Percentiles rank a stretch among this genome's conserved stretches.
phyloP scores from a whole-genome alignment of 2,113 vertebrate genomes.

The Oncorhynchus nerka region DNA sequence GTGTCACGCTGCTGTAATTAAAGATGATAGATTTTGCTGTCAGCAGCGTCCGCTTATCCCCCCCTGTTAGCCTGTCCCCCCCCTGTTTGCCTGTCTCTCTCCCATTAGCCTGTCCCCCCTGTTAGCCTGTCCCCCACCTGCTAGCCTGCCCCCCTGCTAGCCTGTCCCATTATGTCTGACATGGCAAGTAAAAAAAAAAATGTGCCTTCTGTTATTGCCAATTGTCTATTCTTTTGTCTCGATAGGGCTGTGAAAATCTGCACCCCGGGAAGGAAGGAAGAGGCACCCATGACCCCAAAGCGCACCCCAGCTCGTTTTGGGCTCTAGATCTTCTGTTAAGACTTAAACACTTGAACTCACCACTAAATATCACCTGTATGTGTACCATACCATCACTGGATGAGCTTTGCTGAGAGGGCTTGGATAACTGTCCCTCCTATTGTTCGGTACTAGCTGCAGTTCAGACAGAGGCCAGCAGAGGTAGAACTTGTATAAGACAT shows the following conservation, averaged over 20 bases:
- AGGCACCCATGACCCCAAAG: constrained; percentile 88
- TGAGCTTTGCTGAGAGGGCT: neutral
- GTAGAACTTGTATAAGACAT: constrained; percentile 79
- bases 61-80: too few species aligned
- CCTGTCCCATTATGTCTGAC: too few species aligned
- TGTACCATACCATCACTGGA: neutral
- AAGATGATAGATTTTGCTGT: constrained; percentile 77
- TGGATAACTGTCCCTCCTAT: neutral
- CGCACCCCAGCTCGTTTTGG: constrained; percentile 92
- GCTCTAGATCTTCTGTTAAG: constrained; percentile 66
- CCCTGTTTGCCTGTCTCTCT: too few species aligned
- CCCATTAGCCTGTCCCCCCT: too few species aligned
- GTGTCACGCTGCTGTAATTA: constrained; percentile 70
- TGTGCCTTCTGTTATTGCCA: neutral
- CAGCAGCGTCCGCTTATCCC: constrained; percentile 21
- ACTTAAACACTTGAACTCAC: neutral
- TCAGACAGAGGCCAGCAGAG: constrained; percentile 69
- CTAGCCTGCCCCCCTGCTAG: too few species aligned
- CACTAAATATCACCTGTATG: neutral
- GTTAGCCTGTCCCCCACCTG: too few species aligned
- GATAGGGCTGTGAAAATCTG: constrained; percentile 89
- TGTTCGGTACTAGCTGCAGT: constrained; percentile 53
- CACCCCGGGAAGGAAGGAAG: constrained; percentile 91
- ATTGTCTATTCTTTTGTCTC: constrained; percentile 30
- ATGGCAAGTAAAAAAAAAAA: neutral